These are phyloP conservation scores for Myocastor coypus DNA, from an alignment of 2,113 vertebrate genomes.

Conservation along the genomic window DNA sequence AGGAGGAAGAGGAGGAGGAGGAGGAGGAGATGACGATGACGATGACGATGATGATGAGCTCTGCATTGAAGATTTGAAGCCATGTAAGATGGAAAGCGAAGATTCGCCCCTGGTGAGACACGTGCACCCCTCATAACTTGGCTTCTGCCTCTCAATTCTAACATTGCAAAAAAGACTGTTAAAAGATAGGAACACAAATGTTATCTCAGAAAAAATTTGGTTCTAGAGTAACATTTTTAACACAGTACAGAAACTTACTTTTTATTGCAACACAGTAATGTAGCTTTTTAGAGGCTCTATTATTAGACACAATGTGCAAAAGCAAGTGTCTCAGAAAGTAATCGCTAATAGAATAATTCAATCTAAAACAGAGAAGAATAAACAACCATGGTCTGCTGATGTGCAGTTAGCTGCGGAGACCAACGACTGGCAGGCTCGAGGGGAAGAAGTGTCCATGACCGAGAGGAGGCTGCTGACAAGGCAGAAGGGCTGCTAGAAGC, in stretches of 20 bases:
- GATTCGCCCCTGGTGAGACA: accelerated
- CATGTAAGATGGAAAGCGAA: accelerated
- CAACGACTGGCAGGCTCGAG: background rate
- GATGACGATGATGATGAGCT: too few species aligned
- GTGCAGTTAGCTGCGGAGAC: too few species aligned
- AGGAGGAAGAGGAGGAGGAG: too few species aligned
- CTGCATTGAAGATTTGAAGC: background rate
- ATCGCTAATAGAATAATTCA: background rate
- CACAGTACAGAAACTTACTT: background rate
- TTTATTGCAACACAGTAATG: background rate
- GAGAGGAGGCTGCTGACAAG: background rate
- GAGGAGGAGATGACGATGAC: too few species aligned
- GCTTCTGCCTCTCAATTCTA: background rate
- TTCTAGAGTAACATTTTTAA: background rate
- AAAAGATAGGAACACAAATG: background rate
- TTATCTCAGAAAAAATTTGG: background rate
- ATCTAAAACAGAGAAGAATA: background rate
- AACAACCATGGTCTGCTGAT: accelerated
- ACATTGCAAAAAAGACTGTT: background rate
- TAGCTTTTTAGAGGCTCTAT: background rate
- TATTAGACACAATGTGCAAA: background rate
- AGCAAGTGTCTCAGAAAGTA: background rate
- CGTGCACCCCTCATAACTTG: accelerated
- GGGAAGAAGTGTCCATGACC: background rate
- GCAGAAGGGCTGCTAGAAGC: background rate